Evolutionary conservation across 1,140 invertebrate genomes (phyloP), one percentile per base, ranked within the genome.

Genomic region (Drosophila equinoxialis): DNA sequence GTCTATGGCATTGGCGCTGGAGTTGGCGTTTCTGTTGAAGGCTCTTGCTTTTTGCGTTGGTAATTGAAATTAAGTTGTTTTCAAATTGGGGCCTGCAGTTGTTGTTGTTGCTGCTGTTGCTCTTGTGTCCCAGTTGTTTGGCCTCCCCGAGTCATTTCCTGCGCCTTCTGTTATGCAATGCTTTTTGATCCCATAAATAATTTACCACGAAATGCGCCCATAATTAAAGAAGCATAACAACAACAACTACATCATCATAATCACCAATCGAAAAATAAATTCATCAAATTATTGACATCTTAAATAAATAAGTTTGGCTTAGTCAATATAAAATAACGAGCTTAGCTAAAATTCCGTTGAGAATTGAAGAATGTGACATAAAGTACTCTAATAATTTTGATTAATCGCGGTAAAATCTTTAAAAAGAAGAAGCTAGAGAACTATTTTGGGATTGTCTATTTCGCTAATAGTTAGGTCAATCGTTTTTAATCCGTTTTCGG

Each of bases 31-130:
- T 39, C 37, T 39, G 37, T 39, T 59, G 57, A 59, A 62, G 26
- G 26, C 54, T 70, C 37, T 23, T 37, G 20, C 68, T 35, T 48
- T 73, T 67, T 81, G 79, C 68, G 71, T 75, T 66, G 45, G 65
- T 79, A 84, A 84, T 84, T 85, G 74, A 81, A 84, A 85, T 84
- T 81, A 81, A 85, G 69, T 77, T 67, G 60, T 74, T 72, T 73
- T 58, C 66, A 84, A 78, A 78, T 68, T 77, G 65, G 63, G 68
- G 48, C 63, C 63, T 51, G 45, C 45, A 48, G 45, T 48, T 48
- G 45, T 45, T 20, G 61, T 30, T 69, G 17, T 35, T 51, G 26
- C 39, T 48, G 17, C 35, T 13, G 10, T 20, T 65, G 42, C 35
- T 35, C 20, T 55, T 58, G 35, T 60, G 35, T 60, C 72, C 59